Evolutionary conservation across 1,140 invertebrate genomes (phyloP), one percentile per base, ranked within the genome.

Genomic region (Caenorhabditis latens): DNA sequence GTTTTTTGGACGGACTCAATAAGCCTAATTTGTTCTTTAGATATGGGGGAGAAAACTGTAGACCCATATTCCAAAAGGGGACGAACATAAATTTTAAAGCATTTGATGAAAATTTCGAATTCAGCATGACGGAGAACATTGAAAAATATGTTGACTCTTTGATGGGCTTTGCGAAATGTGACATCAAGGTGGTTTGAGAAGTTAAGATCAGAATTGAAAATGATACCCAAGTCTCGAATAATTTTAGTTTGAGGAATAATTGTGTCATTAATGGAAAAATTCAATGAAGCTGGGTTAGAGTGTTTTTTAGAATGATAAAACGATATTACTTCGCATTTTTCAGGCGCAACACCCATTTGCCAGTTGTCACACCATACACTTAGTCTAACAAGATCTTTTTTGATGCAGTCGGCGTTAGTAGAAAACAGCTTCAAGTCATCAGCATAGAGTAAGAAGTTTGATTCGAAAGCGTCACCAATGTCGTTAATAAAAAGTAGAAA

Each of bases 61-160:
- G 50, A 53, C 9, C 50, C 50, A 16, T 53, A 53, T 16, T 53
- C 50, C 50, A 53, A 16, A 13, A 53, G 50, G 50, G 50, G 50
- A 9, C 50, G 9, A 13, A 53, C 50, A 53, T 53, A 53, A 1
- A 53, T 53, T 53, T 53, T 9, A 16, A 53, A 58, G 55, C 55
- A 58, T 58, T 58, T 58, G 19, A 58, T 58, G n/a, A 19, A 58
- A 19, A 19, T n/a, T 16, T 16, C 14, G 55, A 58, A 58, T 1
- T 14, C 13, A 7, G 14, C 55, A 58, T n/a, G 55, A 7, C 55
- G 55, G 19, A 58, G 14, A n/a, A 58, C 55, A 58, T 58, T 58
- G 55, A 58, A 58, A n/a, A 58, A 58, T 16, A 58, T 58, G 19
- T 58, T 58, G 13, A 58, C 19, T 58, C 55, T 58, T 58, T 58